Evolutionary conservation across 2,888 invertebrate genomes (phyloP).

Genomic region (Cyclophora albipunctata): DNA sequence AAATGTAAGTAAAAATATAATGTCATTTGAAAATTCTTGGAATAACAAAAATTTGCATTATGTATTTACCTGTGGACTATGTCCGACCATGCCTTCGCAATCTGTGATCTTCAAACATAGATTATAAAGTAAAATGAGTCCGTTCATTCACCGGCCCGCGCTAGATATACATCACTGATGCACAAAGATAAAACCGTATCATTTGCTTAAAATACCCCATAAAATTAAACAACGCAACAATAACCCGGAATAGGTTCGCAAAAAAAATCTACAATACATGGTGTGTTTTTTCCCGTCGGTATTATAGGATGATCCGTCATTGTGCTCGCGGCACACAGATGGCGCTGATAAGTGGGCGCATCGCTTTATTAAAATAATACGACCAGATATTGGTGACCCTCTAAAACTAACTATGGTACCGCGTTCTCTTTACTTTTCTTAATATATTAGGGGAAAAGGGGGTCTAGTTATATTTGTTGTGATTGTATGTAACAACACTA

Average conservation of each 20-base stretch:
- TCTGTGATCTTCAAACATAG: constrained; percentile 22
- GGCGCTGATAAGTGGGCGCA: constrained; percentile 62
- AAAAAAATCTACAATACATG: constrained; percentile 17
- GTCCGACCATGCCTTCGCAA: constrained; percentile 5
- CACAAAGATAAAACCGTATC: constrained; percentile 65
- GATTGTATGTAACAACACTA: constrained; percentile 41
- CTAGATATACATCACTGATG: constrained; percentile 41
- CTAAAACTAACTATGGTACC: constrained; percentile 10
- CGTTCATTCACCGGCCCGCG: constrained; percentile 32
- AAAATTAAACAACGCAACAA: constrained; percentile 68
- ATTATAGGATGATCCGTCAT: constrained; percentile 73
- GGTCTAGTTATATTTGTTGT: constrained; percentile 34
- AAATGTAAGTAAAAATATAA: too few species aligned
- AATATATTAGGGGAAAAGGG: constrained; percentile 23
- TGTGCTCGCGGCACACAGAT: constrained; percentile 59
- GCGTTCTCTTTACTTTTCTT: constrained; percentile 3
- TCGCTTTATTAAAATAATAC: constrained; percentile 63
- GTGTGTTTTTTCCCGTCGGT: constrained; percentile 56
- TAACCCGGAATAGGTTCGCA: constrained; percentile 44
- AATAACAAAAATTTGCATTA: too few species aligned
- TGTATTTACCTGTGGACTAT: too few species aligned
- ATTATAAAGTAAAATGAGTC: constrained; percentile 22
- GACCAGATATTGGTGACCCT: constrained; percentile 38
- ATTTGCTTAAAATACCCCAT: constrained; percentile 73
- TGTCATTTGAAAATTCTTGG: too few species aligned